These are phyloP conservation scores for Phanerotoma sp. DNA, from an alignment of 2,888 invertebrate genomes.

Conservation along the genomic window DNA sequence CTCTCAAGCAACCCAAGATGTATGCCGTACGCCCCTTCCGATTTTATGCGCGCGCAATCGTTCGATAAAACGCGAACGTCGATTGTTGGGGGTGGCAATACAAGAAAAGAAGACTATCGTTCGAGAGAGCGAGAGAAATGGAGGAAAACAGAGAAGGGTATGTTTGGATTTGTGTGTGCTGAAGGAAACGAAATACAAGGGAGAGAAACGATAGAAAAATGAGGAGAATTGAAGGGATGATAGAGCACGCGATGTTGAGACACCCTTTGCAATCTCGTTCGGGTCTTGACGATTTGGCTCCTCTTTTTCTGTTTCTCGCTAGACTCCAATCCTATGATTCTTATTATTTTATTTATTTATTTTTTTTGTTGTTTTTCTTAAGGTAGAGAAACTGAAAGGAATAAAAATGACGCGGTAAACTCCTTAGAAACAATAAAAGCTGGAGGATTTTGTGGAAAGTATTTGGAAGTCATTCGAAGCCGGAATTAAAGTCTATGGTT, in stretches of 20 bases:
- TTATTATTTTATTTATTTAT: too few species aligned
- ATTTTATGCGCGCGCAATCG: slow-evolving; percentile 55
- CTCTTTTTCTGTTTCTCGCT: too few species aligned
- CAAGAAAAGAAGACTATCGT: slow-evolving; percentile 18
- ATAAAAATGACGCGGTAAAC: too few species aligned
- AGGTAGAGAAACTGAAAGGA: too few species aligned
- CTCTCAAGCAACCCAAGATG: slow-evolving; percentile 32
- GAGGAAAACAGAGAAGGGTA: too few species aligned
- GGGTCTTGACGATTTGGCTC: background rate
- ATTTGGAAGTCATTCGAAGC: too few species aligned
- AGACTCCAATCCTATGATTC: background rate
- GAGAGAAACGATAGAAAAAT: slow-evolving; percentile 1
- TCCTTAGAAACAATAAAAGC: too few species aligned
- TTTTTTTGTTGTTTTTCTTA: too few species aligned
- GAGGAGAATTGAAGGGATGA: slow-evolving; percentile 4
- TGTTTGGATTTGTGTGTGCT: too few species aligned
- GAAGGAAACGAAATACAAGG: background rate
- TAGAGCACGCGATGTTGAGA: slow-evolving; percentile 9
- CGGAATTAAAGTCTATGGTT: too few species aligned
- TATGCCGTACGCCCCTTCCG: slow-evolving; percentile 46
- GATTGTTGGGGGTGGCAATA: slow-evolving; percentile 41
- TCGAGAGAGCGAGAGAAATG: slow-evolving; percentile 14
- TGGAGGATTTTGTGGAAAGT: too few species aligned
- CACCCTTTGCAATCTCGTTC: background rate
- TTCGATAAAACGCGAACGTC: slow-evolving; percentile 55